These are phyloP conservation scores for Xiphorhynchus elegans DNA, from an alignment of 2,113 vertebrate genomes.

Conservation along the genomic window DNA sequence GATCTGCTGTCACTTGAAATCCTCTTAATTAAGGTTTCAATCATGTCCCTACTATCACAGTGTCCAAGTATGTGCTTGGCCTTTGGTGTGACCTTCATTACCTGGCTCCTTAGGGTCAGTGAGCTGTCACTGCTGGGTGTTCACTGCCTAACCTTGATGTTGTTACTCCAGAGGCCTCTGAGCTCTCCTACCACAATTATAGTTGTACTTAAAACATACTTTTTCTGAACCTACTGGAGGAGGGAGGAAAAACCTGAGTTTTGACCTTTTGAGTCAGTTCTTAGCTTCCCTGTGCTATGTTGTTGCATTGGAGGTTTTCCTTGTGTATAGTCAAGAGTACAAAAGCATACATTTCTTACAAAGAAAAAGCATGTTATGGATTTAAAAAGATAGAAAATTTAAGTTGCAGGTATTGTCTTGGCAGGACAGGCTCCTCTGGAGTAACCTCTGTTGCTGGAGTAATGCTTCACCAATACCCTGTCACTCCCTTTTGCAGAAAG, in stretches of 20 bases:
- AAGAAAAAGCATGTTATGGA: not conserved
- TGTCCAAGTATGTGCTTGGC: not conserved
- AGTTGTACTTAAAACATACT: not conserved
- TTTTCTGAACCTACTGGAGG: not conserved
- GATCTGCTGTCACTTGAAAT: not conserved
- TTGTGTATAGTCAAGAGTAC: not conserved
- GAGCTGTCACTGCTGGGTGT: not conserved
- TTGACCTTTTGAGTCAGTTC: not conserved
- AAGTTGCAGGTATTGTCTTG: not conserved
- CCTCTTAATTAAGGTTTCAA: not conserved
- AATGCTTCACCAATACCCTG: not conserved
- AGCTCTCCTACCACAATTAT: not conserved
- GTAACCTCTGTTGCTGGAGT: not conserved
- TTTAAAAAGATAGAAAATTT: no score
- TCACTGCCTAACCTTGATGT: not conserved
- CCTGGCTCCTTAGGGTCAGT: not conserved
- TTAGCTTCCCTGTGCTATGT: not conserved
- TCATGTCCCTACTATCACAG: rapidly evolving
- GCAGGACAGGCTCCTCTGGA: not conserved
- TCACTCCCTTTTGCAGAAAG: not conserved
- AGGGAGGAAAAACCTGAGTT: not conserved
- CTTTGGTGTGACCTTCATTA: not conserved
- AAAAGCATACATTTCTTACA: not conserved
- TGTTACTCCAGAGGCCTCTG: not conserved
- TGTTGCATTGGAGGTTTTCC: not conserved